A percentile compares a stretch with the other conserved stretches of the same genome.
Conservation (phyloP, 2,113 vertebrate species). For the Cephalopterus ornatus region DNA sequence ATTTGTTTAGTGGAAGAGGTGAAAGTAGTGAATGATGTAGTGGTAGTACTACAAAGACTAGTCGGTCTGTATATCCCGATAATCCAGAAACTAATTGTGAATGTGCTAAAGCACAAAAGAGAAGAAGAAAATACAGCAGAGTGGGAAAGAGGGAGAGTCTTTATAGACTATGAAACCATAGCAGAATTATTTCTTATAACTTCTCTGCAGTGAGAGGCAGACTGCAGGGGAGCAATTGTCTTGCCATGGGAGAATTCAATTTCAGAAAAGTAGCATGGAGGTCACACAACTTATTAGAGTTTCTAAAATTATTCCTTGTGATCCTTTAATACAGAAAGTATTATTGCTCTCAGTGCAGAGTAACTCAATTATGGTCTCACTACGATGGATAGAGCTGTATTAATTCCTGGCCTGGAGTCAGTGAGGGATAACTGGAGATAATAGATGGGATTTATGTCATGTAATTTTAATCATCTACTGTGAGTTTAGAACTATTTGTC, state of each 20-base stretch:
- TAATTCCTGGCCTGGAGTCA: slow-evolving; percentile 30
- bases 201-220: slow-evolving; percentile 15
- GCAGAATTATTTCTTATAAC: slow-evolving; percentile 1
- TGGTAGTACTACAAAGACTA: not conserved
- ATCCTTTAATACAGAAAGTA: slow-evolving; percentile 44
- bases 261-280: slow-evolving; percentile 50
- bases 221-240: slow-evolving; percentile 18
- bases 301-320: slow-evolving; percentile 59
- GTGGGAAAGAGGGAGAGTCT: not conserved
- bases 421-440: slow-evolving; percentile 12
- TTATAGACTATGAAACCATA: slow-evolving; percentile 20
- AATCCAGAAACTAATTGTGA: not conserved
- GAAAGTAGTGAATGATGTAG: not conserved
- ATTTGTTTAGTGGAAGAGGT: not conserved
- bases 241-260: slow-evolving; percentile 50
- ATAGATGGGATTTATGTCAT: not conserved
- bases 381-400: not conserved
- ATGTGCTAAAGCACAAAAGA: not conserved
- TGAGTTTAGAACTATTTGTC: not conserved
- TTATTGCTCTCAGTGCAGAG: slow-evolving; percentile 21
- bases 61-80: not conserved
- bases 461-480: not conserved
- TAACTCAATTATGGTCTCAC: slow-evolving; percentile 28
- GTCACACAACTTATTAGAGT: slow-evolving; percentile 58
- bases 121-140: not conserved